Evolutionary conservation across 2,113 vertebrate genomes (phyloP).

Genomic region (Cephalopholis sonnerati): DNA sequence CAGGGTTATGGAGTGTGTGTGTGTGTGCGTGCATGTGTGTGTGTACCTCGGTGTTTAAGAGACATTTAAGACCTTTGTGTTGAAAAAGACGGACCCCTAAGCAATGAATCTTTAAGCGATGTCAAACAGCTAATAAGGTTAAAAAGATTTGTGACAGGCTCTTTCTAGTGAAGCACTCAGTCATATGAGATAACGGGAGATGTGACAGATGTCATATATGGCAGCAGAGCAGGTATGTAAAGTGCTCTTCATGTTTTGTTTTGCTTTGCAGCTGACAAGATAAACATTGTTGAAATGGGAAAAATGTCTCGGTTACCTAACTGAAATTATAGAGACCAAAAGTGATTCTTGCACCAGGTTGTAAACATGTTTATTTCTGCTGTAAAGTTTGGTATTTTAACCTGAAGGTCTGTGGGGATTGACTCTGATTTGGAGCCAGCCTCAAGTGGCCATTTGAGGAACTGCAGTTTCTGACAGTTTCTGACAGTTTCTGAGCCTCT

Average conservation of each 20-base stretch:
- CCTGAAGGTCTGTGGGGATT: too few relatives aligned
- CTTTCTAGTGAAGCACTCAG: neutral
- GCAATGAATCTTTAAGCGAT: slow-evolving; percentile 10
- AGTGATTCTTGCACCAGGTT: too few relatives aligned
- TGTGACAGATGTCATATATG: neutral
- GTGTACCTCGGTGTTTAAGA: neutral
- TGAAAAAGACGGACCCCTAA: neutral
- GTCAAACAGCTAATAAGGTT: slow-evolving; percentile 34
- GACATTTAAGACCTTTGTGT: slow-evolving; percentile 9
- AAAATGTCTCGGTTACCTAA: neutral
- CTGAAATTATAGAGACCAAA: too few relatives aligned
- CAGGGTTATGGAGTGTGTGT: neutral
- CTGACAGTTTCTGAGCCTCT: too few relatives aligned
- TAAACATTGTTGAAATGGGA: neutral
- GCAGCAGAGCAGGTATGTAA: neutral
- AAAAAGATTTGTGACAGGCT: slow-evolving; percentile 12
- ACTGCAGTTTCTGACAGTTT: too few relatives aligned
- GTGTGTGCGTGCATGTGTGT: neutral
- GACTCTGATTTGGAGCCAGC: too few relatives aligned
- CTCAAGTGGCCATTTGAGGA: too few relatives aligned
- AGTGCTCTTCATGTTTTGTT: neutral
- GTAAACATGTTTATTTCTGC: too few relatives aligned
- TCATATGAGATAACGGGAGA: neutral
- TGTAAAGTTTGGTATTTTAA: too few relatives aligned
- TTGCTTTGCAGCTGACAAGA: too few relatives aligned